Conservation (phyloP, 2,797 vertebrate genomes). For the Anguilla pacifica region DNA sequence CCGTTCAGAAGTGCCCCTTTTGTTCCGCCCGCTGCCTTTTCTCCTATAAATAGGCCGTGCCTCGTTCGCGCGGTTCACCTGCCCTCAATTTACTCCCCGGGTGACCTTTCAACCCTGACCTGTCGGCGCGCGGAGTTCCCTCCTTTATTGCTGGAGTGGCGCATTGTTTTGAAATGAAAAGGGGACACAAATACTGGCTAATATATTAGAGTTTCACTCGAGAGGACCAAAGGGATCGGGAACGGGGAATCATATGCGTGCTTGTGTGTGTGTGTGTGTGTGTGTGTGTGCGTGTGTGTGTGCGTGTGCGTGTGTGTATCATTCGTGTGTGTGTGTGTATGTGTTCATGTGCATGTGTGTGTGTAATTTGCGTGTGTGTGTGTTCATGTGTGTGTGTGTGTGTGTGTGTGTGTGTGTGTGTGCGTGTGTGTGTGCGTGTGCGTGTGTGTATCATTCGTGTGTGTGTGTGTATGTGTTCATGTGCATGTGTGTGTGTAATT, state of each 20-base stretch:
- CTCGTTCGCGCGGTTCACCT: slow-evolving; percentile 81
- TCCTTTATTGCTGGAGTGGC: slow-evolving; percentile 71
- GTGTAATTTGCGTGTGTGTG: slow-evolving; percentile 1
- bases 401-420: neutral
- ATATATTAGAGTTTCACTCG: slow-evolving; percentile 66
- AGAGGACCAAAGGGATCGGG: slow-evolving; percentile 61
- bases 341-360: slow-evolving; percentile 26
- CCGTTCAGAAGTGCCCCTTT: slow-evolving; percentile 38
- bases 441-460: neutral
- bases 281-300: slow-evolving; percentile 27
- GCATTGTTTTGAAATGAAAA: slow-evolving; percentile 76
- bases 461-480: neutral
- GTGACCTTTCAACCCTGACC: slow-evolving; percentile 86
- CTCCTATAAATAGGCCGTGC: slow-evolving; percentile 76
- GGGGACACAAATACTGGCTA: slow-evolving; percentile 70
- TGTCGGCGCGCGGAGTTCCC: slow-evolving; percentile 75
- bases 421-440: neutral
- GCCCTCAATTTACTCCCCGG: slow-evolving; percentile 90
- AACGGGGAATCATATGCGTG: slow-evolving; percentile 66
- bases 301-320: slow-evolving; percentile 18
- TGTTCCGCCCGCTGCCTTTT: slow-evolving; percentile 44
- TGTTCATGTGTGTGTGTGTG: neutral
- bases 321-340: slow-evolving; percentile 51
- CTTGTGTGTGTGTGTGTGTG: slow-evolving; percentile 41
- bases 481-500: no score